phyloP scores from a whole-genome alignment of 2,113 vertebrate species.

The Larimichthys crocea region DNA sequence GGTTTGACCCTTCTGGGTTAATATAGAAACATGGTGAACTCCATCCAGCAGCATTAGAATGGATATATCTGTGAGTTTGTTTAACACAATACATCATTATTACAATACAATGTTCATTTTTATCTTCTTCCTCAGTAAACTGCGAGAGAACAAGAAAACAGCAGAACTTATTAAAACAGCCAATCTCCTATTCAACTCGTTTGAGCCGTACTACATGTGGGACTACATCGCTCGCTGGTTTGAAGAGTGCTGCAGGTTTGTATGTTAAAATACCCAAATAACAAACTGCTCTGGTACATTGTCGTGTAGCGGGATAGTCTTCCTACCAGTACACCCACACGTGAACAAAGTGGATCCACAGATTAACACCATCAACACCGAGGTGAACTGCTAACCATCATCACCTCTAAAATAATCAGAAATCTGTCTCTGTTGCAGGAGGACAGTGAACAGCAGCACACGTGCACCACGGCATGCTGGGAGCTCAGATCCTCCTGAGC shows the following conservation, averaged over 20 bases:
- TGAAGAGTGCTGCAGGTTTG: constrained; percentile 97
- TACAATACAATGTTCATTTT: background rate
- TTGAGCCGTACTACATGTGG: constrained; percentile 99
- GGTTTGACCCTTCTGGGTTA: too few relatives aligned
- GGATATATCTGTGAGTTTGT: background rate
- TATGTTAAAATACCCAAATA: background rate
- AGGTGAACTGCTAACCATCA: background rate
- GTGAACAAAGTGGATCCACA: background rate
- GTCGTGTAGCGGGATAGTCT: background rate
- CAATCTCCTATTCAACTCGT: constrained; percentile 98
- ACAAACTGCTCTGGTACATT: background rate
- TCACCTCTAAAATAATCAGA: too few relatives aligned
- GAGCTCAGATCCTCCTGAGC: constrained; percentile 84
- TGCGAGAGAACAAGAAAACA: constrained; percentile 98
- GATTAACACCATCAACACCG: background rate
- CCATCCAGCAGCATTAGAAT: too few relatives aligned
- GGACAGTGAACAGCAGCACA: constrained; percentile 86
- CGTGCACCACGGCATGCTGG: constrained; percentile 79
- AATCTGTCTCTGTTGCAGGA: constrained; percentile 79
- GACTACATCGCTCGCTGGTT: constrained; percentile 98
- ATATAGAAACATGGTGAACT: too few relatives aligned
- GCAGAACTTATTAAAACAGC: constrained; percentile 99
- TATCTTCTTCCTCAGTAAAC: constrained; percentile 86
- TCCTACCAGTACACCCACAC: background rate
- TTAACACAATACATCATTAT: background rate